These are phyloP conservation scores for Periphyllus acericola DNA, from an alignment of 2,888 invertebrate genomes.

Conservation along the genomic window DNA sequence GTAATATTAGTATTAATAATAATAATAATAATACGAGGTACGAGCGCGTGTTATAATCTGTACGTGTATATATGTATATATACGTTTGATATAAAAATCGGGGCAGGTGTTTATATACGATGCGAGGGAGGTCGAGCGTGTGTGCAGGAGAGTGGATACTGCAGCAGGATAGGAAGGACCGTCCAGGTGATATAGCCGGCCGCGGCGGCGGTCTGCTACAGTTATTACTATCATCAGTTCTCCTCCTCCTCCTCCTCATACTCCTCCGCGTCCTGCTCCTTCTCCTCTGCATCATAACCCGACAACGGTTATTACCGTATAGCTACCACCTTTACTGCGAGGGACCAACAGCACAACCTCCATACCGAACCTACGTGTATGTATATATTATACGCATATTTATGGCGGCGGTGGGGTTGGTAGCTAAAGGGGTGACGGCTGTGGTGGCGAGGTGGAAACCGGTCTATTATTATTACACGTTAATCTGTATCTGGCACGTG, in stretches of 20 bases:
- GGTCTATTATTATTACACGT: slow-evolving; percentile 54
- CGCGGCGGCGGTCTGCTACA: slow-evolving; percentile 42
- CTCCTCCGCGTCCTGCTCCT: too few species aligned
- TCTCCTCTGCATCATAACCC: neutral
- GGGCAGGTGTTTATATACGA: slow-evolving; percentile 34
- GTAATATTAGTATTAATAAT: too few species aligned
- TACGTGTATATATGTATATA: neutral
- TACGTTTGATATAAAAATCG: slow-evolving; percentile 24
- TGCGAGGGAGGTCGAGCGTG: slow-evolving; percentile 29
- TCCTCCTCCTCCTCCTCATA: neutral
- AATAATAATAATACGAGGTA: neutral
- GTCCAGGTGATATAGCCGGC: slow-evolving; percentile 12
- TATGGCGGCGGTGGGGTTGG: neutral
- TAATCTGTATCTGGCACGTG: slow-evolving; percentile 61
- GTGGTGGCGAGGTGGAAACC: slow-evolving; percentile 40
- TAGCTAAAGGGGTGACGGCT: slow-evolving; percentile 35
- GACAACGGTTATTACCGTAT: slow-evolving; percentile 19
- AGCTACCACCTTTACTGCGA: neutral
- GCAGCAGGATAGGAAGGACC: neutral
- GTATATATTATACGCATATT: neutral
- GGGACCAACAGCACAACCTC: too few species aligned
- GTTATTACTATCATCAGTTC: slow-evolving; percentile 28
- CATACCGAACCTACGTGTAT: neutral
- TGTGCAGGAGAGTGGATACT: neutral
- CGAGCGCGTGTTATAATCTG: slow-evolving; percentile 21